Conservation (phyloP, 2,113 vertebrate genomes). For the Microcebus jonahi region DNA sequence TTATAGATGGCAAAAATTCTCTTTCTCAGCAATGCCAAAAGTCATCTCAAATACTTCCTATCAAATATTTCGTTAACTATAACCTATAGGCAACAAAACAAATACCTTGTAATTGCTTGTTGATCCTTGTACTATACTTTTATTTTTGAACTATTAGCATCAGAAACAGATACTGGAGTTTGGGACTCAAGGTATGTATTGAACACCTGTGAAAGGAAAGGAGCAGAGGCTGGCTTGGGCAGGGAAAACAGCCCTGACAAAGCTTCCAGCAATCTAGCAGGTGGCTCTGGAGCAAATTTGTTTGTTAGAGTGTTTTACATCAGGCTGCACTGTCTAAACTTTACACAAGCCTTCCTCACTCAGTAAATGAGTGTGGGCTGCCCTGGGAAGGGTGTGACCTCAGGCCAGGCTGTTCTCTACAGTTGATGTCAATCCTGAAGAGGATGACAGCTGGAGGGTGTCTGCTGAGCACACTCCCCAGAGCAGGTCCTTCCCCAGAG, state of each 20-base stretch:
- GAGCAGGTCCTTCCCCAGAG: rapidly evolving
- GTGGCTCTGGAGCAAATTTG: background rate
- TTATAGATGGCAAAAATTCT: background rate
- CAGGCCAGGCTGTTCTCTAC: background rate
- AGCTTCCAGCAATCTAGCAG: background rate
- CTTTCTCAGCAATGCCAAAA: background rate
- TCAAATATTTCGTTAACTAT: background rate
- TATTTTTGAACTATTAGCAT: background rate
- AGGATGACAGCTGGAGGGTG: background rate
- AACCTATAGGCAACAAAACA: background rate
- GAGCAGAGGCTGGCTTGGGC: background rate
- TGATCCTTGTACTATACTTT: background rate
- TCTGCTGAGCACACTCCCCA: background rate
- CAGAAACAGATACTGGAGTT: background rate
- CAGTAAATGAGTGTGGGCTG: background rate
- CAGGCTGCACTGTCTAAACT: background rate
- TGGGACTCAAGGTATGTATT: background rate
- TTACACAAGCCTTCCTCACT: rapidly evolving
- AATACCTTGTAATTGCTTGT: background rate
- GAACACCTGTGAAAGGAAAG: background rate
- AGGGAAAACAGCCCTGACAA: background rate
- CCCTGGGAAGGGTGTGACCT: background rate
- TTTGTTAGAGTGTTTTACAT: background rate
- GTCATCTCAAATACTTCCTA: background rate
- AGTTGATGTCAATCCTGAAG: background rate